A percentile compares a stretch with the other conserved stretches of the same genome.
These are phyloP conservation scores for Antidorcas marsupialis DNA, from an alignment of 2,113 vertebrate species.

Conservation along the genomic window DNA sequence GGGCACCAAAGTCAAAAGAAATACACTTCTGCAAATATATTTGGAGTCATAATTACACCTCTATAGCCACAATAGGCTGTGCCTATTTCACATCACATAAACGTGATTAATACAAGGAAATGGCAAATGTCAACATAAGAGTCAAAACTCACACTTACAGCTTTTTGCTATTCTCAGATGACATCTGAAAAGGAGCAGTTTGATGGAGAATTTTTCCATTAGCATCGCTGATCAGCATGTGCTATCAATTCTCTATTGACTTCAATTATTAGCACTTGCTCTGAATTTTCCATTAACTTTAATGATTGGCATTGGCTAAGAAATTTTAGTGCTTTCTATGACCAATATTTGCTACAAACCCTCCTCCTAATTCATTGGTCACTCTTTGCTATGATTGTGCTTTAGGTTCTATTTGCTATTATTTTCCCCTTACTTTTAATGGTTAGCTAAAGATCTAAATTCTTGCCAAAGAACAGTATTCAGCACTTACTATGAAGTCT, in stretches of 20 bases:
- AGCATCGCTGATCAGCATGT: constrained; percentile 69
- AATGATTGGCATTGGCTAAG: constrained; percentile 63
- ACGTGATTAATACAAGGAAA: constrained; percentile 66
- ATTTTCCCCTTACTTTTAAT: constrained; percentile 24
- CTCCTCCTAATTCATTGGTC: constrained; percentile 20
- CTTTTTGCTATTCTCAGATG: constrained; percentile 62
- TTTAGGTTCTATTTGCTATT: constrained; percentile 8
- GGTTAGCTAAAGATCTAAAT: neutral
- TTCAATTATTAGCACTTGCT: constrained; percentile 65
- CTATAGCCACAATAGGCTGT: constrained; percentile 58
- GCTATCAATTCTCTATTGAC: constrained; percentile 64
- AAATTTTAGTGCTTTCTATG: constrained; percentile 42
- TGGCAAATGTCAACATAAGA: constrained; percentile 67
- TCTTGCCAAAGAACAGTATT: neutral
- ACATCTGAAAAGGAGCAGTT: constrained; percentile 68
- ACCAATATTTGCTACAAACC: constrained; percentile 46
- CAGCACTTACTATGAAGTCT: neutral
- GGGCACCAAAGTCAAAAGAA: constrained; percentile 52
- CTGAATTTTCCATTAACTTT: constrained; percentile 71
- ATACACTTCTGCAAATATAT: constrained; percentile 66
- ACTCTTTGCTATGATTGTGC: constrained; percentile 21
- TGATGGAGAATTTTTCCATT: constrained; percentile 71
- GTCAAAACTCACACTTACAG: constrained; percentile 72
- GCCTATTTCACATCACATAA: constrained; percentile 53
- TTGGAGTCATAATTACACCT: constrained; percentile 64